A percentile compares a stretch with the other conserved stretches of the same genome.
Conservation (phyloP, 2,888 invertebrate genomes). For the Harmothoe impar region DNA sequence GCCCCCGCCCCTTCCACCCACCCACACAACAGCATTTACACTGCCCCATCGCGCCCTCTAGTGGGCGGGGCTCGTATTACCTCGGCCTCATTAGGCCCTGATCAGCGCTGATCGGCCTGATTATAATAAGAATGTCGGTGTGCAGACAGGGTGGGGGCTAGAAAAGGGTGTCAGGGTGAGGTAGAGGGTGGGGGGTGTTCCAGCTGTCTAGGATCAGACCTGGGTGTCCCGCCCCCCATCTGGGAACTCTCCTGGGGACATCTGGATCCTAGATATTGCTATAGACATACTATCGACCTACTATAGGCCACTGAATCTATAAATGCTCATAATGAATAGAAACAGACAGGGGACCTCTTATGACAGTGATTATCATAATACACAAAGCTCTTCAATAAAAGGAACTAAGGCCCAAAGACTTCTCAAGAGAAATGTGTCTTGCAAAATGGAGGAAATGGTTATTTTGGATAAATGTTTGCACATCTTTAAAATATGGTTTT, state of each 20-base stretch:
- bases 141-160: not conserved
- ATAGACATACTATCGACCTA: too few species aligned
- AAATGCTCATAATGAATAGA: too few species aligned
- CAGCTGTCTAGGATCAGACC: constrained; percentile 59
- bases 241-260: constrained; percentile 43
- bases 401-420: too few species aligned
- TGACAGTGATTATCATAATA: too few species aligned
- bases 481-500: too few species aligned
- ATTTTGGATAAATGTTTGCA: too few species aligned
- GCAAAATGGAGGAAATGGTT: too few species aligned
- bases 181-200: not conserved
- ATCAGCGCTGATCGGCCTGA: constrained; percentile 61
- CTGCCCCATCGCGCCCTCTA: not conserved
- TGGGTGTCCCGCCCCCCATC: constrained; percentile 56
- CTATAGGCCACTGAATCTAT: too few species aligned
- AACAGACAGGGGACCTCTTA: too few species aligned
- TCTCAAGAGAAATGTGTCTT: too few species aligned
- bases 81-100: constrained; percentile 42
- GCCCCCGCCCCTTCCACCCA: not conserved
- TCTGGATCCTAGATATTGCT: constrained; percentile 55
- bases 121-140: constrained; percentile 64
- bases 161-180: not conserved
- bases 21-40: too few species aligned
- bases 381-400: too few species aligned
- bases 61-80: constrained; percentile 51